A percentile compares a stretch with the other conserved stretches of the same genome.
Evolutionary conservation across 1,140 invertebrate genomes (phyloP).

Genomic region (Lepidurus arcticus): DNA sequence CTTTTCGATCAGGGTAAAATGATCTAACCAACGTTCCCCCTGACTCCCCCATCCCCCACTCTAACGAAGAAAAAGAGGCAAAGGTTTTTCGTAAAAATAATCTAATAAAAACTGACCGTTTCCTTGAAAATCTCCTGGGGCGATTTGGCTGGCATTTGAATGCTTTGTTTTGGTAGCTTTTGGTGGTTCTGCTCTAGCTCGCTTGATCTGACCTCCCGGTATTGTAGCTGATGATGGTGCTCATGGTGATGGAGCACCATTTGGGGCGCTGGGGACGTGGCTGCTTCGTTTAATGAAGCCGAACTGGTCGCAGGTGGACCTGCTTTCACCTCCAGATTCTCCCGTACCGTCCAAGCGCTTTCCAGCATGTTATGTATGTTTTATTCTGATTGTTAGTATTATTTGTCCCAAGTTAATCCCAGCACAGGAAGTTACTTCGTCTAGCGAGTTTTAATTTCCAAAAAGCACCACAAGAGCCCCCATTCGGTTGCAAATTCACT

Average conservation of each 20-base stretch:
- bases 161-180: neutral
- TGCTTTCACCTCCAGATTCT: neutral
- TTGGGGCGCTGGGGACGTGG: neutral
- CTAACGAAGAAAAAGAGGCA: neutral
- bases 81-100: neutral
- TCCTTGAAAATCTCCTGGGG: neutral
- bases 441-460: too few relatives aligned
- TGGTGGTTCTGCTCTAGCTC: neutral
- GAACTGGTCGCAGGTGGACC: neutral
- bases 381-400: neutral
- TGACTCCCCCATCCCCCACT: neutral
- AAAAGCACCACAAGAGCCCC: too few relatives aligned
- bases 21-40: neutral
- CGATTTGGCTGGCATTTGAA: neutral
- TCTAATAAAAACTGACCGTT: neutral
- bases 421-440: neutral
- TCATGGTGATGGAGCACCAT: neutral
- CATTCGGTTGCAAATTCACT: too few relatives aligned
- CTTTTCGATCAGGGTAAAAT: slow-evolving; percentile 13
- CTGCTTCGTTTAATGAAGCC: neutral
- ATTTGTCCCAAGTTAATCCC: neutral
- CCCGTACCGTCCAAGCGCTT: neutral
- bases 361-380: neutral
- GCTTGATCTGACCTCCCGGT: neutral
- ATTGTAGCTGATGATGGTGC: neutral